A percentile compares a stretch with the other conserved stretches of the same genome.
Conservation (phyloP, 1,140 invertebrate genomes). For the Sminthurides bifidus region DNA sequence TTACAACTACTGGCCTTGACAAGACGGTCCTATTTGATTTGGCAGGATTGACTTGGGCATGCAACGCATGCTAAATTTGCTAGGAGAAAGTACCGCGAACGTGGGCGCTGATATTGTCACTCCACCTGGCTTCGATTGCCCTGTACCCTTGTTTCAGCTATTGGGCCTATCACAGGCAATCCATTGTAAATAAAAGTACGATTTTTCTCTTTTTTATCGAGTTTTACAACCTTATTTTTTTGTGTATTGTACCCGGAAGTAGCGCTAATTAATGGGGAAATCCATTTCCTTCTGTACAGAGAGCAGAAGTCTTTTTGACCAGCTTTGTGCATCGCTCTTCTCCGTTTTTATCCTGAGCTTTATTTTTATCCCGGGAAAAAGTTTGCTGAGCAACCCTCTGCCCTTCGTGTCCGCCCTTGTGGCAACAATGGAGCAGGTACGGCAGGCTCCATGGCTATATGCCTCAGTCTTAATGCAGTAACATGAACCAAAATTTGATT, state of each 20-base stretch:
- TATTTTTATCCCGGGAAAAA: constrained; percentile 42
- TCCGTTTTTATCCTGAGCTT: constrained; percentile 40
- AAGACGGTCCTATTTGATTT: not conserved
- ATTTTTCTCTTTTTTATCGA: not conserved
- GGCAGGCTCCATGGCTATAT: too few species aligned
- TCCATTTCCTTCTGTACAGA: constrained; percentile 33
- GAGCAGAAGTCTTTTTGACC: constrained; percentile 42
- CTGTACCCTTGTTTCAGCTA: constrained; percentile 41
- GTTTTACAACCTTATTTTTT: not conserved
- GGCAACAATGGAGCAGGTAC: constrained; percentile 50
- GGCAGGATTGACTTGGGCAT: constrained; percentile 35
- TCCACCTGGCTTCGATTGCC: constrained; percentile 16
- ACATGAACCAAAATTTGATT: constrained; percentile 4
- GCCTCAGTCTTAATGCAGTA: too few species aligned
- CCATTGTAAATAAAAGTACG: not conserved
- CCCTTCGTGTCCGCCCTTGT: constrained; percentile 48
- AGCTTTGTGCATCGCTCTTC: constrained; percentile 36
- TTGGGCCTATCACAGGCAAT: constrained; percentile 35
- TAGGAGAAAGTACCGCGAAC: constrained; percentile 16
- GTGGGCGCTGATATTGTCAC: constrained; percentile 10
- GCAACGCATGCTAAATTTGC: constrained; percentile 17
- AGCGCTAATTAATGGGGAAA: not conserved
- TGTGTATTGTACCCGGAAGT: not conserved
- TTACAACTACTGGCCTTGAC: too few species aligned
- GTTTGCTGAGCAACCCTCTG: constrained; percentile 42